Evolutionary conservation across 2,797 vertebrate genomes (phyloP).

Genomic region (Myotis pilosus): DNA sequence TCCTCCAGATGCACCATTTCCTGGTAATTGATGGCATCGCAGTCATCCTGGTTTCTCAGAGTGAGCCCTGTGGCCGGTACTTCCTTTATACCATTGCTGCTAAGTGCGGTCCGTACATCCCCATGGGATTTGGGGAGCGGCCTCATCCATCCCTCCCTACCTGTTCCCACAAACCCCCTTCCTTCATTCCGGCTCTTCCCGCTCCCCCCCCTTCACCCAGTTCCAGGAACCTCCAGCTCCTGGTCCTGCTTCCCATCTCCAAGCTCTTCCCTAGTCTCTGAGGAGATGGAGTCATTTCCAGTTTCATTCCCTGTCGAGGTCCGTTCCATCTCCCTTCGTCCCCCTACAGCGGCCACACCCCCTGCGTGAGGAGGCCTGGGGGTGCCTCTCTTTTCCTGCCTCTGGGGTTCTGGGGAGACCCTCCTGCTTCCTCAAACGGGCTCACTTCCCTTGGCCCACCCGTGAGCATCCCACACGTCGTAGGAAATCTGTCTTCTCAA

Average conservation of each 20-base stretch:
- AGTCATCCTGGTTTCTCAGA: background rate
- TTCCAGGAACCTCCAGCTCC: too few relatives aligned
- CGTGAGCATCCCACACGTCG: background rate
- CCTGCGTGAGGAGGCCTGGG: background rate
- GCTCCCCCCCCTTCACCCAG: rapidly evolving
- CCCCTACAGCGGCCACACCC: background rate
- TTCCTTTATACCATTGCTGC: background rate
- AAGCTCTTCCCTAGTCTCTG: background rate
- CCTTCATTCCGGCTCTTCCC: background rate
- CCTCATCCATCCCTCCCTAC: background rate
- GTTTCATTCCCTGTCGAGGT: rapidly evolving
- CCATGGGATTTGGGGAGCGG: background rate
- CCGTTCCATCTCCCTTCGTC: rapidly evolving
- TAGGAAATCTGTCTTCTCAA: background rate
- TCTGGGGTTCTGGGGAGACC: background rate
- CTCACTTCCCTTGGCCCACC: background rate
- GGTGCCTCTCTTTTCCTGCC: background rate
- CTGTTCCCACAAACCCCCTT: too few relatives aligned
- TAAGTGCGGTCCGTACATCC: too few relatives aligned
- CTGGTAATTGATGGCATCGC: background rate
- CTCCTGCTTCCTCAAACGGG: background rate
- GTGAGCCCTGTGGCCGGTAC: too few relatives aligned
- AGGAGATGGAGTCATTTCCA: background rate
- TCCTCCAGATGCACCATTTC: background rate
- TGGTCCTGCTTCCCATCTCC: background rate